Evolutionary conservation across 2,113 vertebrate species (phyloP), one percentile per base, ranked within the genome.

Genomic region (Oxyura jamaicensis): DNA sequence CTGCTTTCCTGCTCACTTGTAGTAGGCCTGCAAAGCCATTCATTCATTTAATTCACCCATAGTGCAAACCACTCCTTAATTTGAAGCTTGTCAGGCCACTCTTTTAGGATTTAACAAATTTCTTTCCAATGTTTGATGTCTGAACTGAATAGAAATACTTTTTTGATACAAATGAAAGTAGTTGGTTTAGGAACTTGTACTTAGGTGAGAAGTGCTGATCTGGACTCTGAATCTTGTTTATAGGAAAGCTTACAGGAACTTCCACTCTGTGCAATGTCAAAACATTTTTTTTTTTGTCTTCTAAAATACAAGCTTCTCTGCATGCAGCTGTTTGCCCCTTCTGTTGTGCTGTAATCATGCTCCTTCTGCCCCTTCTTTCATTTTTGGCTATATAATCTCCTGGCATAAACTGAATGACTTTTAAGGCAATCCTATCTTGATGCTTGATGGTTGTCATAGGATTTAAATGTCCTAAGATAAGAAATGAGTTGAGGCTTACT

Each of bases 331-430:
- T 29, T 88, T 86, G 2, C 22, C 14, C 6, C 3, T 80, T 77
- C 11, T 28, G 2, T 13, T 48, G 0, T 42, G 8, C 9, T 35
- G 0, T 17, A 39, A 31, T 56, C 20, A 17, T 31, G 3, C 2
- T 39, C 8, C 42, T 65, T 75, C 21, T 67, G 46, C 4, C 6
- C 46, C 13, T 50, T n/a, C 26, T 73, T 83, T 72, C 2, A 14
- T 72, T 87, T 84, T 73, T 79, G 17, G 26, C 14, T 25, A 63
- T 68, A 21, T 42, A 14, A 8, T 8, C 76, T 7, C 5, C 26
- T 55, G 44, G 13, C 55, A 80, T 35, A n/a, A 65, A 6, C 13
- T 18, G 7, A 8, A 41, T 71, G 18, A 79, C 7, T 41, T 36
- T 83, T 22, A 63, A 83, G 16, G 5, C 8, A 2, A 4, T 83